These are phyloP conservation scores for Drosophila paranaensis DNA, from an alignment of 2,888 invertebrate species.

Conservation along the genomic window DNA sequence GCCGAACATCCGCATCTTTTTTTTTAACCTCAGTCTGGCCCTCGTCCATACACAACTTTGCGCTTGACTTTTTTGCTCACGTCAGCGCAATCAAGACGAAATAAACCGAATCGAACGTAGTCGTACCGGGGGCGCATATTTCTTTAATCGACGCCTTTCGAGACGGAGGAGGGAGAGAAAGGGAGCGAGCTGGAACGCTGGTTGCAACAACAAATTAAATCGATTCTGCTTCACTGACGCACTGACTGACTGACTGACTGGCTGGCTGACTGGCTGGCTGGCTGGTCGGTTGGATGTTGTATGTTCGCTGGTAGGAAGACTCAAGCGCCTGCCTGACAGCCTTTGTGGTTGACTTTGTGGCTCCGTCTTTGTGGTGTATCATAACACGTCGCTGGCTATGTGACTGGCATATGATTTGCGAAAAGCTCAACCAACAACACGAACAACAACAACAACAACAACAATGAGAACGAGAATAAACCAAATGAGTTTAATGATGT, in stretches of 20 bases:
- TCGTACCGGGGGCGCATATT: slow-evolving; percentile 64
- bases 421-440: slow-evolving; percentile 29
- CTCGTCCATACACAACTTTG: slow-evolving; percentile 20
- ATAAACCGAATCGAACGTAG: slow-evolving; percentile 29
- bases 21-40: slow-evolving; percentile 1
- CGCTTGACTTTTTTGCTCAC: slow-evolving; percentile 56
- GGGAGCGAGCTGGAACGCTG: slow-evolving; percentile 23
- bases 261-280: neutral
- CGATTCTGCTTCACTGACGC: slow-evolving; percentile 63
- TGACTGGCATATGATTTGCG: slow-evolving; percentile 77
- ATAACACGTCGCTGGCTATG: slow-evolving; percentile 77
- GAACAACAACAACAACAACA: slow-evolving; percentile 12
- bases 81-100: slow-evolving; percentile 73
- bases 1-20: neutral
- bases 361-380: slow-evolving; percentile 60
- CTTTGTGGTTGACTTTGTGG: slow-evolving; percentile 63
- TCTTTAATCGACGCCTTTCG: slow-evolving; percentile 73
- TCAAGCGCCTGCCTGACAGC: slow-evolving; percentile 54
- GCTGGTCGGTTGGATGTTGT: too few relatives aligned
- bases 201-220: slow-evolving; percentile 79
- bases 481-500: slow-evolving; percentile 62
- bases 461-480: slow-evolving; percentile 25
- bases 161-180: slow-evolving; percentile 2
- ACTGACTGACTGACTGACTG: slow-evolving; percentile 22
- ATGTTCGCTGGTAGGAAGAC: slow-evolving; percentile 1